These are phyloP conservation scores for Gandaritis pyraliata DNA, from an alignment of 2,888 invertebrate species.

Conservation along the genomic window DNA sequence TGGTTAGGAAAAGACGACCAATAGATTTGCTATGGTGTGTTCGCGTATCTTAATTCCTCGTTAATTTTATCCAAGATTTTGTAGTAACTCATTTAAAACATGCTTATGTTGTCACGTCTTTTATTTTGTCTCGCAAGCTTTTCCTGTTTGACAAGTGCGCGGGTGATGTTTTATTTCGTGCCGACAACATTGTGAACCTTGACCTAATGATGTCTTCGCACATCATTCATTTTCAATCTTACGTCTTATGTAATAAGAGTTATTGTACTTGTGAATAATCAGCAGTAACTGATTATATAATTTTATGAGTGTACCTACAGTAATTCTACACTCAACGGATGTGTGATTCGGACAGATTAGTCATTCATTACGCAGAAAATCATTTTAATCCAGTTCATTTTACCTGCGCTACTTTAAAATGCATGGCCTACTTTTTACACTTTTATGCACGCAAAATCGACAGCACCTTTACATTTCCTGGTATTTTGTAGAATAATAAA, in stretches of 20 bases:
- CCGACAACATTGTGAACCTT: constrained; percentile 32
- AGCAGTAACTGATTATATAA: constrained; percentile 35
- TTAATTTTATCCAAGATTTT: too few species aligned
- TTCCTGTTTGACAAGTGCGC: constrained; percentile 27
- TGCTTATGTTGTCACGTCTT: constrained; percentile 19
- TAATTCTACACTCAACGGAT: constrained; percentile 41
- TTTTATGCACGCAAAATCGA: too few species aligned
- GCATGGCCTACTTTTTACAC: constrained; percentile 4
- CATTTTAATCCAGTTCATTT: constrained; percentile 35
- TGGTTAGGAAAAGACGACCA: too few species aligned
- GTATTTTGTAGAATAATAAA: neutral
- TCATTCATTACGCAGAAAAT: constrained; percentile 41
- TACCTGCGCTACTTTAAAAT: constrained; percentile 19
- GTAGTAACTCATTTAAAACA: constrained; percentile 12
- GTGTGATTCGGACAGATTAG: constrained; percentile 42
- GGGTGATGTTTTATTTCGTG: constrained; percentile 24
- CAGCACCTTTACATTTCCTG: neutral
- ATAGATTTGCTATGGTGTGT: too few species aligned
- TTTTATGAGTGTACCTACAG: constrained; percentile 36
- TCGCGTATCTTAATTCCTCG: too few species aligned
- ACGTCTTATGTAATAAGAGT: constrained; percentile 15
- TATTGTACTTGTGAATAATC: constrained; percentile 17
- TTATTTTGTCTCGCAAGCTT: constrained; percentile 31
- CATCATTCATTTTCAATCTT: constrained; percentile 23
- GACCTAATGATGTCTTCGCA: constrained; percentile 40